Base-by-base conservation (phyloP, 2,888 invertebrate genomes). In the Parthenolecanium corni region DNA sequence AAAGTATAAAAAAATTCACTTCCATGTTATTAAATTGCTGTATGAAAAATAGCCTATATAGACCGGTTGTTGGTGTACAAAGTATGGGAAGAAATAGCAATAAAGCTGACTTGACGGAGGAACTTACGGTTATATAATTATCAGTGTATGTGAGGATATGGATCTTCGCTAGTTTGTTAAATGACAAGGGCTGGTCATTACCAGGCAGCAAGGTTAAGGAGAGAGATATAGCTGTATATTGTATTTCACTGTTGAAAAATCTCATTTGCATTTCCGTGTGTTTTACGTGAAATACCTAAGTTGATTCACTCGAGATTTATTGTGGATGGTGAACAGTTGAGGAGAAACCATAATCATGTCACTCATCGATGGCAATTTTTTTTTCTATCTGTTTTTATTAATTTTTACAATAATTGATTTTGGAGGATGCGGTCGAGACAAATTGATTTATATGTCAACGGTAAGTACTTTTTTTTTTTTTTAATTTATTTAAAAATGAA, bases 361-460 rank as follows among this genome's bases (percentile, higher is more conserved):
- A 18, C 25, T 46, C 5, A 14, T 44, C 21, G 23, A 25, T 23
- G 23, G 21, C 16, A 23, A 24, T 24, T 57, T 25, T 25, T 21
- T 16, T 42, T 46, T 57, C 46, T 57, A 18, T 57, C 46, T 44
- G n/a, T 25, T 47, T 24, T 24, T 47, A 24, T 44, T 57, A 5
- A 42, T 40, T 31, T 25, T 57, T 18, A 1, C 46, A 18, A 46
- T 16, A 31, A 31, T 24, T 31, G 46, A 14, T 24, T 25, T 44
- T 18, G 9, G 46, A 14, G 5, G 18, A 25, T 57, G 25, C 11
- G 25, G 44, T 47, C n/a, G 46, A 5, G 24, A 16, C 3, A 46
- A 57, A 46, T 46, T 57, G 20, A 57, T 44, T 21, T 57, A 44
- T 14, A 57, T 46, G 57, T 25, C 57, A 9, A 57, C 57, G 57